Conservation (phyloP, 2,797 vertebrate species). For the Macropodus opercularis region DNA sequence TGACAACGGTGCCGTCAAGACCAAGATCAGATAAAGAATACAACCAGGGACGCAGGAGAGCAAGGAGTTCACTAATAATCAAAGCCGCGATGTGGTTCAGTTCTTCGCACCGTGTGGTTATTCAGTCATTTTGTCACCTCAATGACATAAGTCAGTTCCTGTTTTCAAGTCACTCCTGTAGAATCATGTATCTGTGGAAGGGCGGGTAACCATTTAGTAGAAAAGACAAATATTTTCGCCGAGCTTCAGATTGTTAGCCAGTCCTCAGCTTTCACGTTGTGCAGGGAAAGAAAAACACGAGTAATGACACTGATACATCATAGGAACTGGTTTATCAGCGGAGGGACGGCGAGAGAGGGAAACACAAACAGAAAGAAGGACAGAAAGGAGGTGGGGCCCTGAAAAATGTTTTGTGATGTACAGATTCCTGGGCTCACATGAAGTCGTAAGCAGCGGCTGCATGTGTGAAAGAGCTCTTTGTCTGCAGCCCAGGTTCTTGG, state of each 20-base stretch:
- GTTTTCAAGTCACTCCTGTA: background rate
- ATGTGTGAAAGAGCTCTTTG: conserved; percentile 82
- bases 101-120: background rate
- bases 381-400: conserved; percentile 48
- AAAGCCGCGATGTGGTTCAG: background rate
- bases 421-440: conserved; percentile 79
- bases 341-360: conserved; percentile 23
- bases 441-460: conserved; percentile 71
- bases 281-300: conserved; percentile 13
- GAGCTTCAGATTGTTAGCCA: background rate
- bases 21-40: no score
- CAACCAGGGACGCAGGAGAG: no score
- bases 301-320: conserved; percentile 1
- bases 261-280: no score
- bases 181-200: background rate
- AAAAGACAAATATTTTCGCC: background rate
- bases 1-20: no score
- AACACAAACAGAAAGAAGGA: conserved; percentile 45
- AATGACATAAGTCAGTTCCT: background rate
- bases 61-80: no score
- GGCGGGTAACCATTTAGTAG: background rate
- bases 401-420: conserved; percentile 73
- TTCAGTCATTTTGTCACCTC: background rate
- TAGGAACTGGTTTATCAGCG: conserved; percentile 39
- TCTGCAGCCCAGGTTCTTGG: conserved; percentile 73